Evolutionary conservation across 2,797 vertebrate genomes (phyloP).

Genomic region (Protonibea diacanthus): DNA sequence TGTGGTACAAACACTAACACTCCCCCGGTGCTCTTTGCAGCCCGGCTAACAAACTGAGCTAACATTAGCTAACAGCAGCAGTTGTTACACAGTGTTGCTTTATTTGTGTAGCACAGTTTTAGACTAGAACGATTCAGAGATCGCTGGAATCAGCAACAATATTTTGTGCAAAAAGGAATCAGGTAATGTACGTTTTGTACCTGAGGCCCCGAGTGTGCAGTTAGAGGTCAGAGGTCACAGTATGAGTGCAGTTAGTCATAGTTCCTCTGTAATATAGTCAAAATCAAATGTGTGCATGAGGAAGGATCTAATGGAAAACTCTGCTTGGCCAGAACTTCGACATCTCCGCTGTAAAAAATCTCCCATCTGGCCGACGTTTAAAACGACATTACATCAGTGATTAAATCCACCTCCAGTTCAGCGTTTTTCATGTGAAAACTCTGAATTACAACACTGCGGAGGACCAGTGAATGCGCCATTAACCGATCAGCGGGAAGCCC

Average conservation of each 20-base stretch:
- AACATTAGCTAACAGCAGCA: too few species aligned
- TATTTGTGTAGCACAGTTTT: too few species aligned
- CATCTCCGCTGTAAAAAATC: neutral
- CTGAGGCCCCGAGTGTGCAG: too few species aligned
- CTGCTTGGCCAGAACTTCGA: neutral
- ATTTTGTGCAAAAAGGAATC: too few species aligned
- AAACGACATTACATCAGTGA: neutral
- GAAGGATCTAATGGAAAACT: neutral
- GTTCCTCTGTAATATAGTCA: neutral
- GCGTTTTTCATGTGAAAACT: neutral
- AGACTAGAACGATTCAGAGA: too few species aligned
- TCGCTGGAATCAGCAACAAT: too few species aligned
- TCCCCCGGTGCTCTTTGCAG: too few species aligned
- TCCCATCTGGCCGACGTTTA: neutral
- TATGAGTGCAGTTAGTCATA: neutral
- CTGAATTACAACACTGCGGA: constrained; percentile 37
- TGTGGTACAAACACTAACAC: too few species aligned
- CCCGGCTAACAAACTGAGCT: too few species aligned
- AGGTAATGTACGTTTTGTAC: too few species aligned
- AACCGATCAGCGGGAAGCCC: constrained; percentile 60
- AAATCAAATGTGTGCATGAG: neutral
- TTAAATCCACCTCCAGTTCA: constrained; percentile 11
- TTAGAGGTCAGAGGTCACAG: neutral
- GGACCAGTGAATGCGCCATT: constrained; percentile 46
- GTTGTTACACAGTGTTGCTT: too few species aligned